phyloP scores from a whole-genome alignment of 2,888 invertebrate species.

The Cantharis nigra region DNA sequence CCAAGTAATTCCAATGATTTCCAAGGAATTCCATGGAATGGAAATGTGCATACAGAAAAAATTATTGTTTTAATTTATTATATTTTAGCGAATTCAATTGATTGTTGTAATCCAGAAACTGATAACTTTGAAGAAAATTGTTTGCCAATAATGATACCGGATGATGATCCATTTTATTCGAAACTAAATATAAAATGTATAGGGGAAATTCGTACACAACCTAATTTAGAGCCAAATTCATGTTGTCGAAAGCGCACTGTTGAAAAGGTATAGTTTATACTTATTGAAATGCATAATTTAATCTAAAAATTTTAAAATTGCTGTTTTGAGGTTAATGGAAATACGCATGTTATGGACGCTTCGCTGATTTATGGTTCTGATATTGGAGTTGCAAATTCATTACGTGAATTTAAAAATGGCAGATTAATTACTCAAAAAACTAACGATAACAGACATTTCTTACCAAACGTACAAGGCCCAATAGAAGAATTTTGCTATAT shows the following conservation, averaged over 20 bases:
- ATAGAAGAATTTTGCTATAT: background rate
- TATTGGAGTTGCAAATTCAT: background rate
- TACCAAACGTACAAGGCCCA: background rate
- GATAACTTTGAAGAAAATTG: background rate
- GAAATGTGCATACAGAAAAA: too few relatives aligned
- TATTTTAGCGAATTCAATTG: background rate
- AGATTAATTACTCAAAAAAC: background rate
- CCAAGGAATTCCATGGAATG: too few relatives aligned
- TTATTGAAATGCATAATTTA: background rate
- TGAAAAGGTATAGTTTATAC: background rate
- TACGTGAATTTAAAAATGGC: slow-evolving; percentile 7
- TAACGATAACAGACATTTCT: background rate
- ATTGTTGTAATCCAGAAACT: slow-evolving; percentile 4
- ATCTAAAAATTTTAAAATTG: background rate
- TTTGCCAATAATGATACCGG: background rate
- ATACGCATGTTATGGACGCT: slow-evolving; percentile 11
- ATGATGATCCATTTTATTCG: slow-evolving; percentile 6
- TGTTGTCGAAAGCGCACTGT: background rate
- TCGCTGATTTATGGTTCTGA: slow-evolving; percentile 9
- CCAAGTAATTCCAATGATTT: too few relatives aligned
- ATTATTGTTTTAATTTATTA: background rate
- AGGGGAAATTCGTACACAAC: background rate
- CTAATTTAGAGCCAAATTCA: background rate
- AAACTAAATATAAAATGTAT: slow-evolving; percentile 7
- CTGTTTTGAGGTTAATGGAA: slow-evolving; percentile 5